phyloP scores from a whole-genome alignment of 2,888 invertebrate species.

The Sphecodes monilicornis region DNA sequence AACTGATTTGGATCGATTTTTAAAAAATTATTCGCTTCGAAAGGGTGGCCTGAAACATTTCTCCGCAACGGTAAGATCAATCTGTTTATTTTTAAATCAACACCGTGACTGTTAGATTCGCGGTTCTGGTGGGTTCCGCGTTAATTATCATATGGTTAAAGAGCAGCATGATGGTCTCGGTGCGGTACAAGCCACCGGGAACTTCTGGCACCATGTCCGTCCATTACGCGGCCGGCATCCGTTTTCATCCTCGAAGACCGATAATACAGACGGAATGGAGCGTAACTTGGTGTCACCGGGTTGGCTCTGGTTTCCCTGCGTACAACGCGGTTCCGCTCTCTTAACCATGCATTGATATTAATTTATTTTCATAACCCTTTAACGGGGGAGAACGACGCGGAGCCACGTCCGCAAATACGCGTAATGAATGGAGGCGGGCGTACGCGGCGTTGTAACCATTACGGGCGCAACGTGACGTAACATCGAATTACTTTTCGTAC shows the following conservation, averaged over 20 bases:
- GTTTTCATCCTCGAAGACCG: conserved; percentile 38
- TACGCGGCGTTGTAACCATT: conserved; percentile 30
- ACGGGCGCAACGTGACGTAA: conserved; percentile 29
- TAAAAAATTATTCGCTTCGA: too few species aligned
- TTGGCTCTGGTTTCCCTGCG: background rate
- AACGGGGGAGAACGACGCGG: background rate
- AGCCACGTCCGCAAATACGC: conserved; percentile 26
- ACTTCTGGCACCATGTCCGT: background rate
- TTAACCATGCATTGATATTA: conserved; percentile 44
- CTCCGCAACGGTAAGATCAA: too few species aligned
- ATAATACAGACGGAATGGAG: conserved; percentile 32
- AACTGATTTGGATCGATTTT: too few species aligned
- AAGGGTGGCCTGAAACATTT: too few species aligned
- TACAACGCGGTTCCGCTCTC: background rate
- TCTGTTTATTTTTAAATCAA: too few species aligned
- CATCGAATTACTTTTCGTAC: conserved; percentile 48
- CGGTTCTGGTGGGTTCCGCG: background rate
- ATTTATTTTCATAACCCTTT: conserved; percentile 51
- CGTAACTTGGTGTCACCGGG: conserved; percentile 28
- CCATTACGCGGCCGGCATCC: conserved; percentile 18
- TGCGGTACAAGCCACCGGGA: background rate
- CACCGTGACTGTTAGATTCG: background rate
- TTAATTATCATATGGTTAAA: conserved; percentile 1
- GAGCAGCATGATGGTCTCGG: background rate
- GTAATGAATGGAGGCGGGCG: conserved; percentile 39